Evolutionary conservation across 2,888 invertebrate species (phyloP), one percentile per base, ranked within the genome.

Genomic region (Stenolophus ochropezus): DNA sequence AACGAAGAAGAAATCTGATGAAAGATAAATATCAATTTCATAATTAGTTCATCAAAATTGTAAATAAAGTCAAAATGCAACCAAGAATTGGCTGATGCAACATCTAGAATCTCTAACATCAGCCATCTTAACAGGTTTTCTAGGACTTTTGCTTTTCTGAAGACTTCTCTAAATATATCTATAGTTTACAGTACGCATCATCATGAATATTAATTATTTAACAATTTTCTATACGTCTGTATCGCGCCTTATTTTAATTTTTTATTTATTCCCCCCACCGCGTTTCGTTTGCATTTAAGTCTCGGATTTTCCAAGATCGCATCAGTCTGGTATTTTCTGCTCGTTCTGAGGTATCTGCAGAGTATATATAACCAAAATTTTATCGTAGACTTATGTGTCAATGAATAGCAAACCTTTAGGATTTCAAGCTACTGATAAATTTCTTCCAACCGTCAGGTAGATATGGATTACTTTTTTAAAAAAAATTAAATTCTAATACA

Each of bases 391-490:
- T 83, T 84, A 88, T 89, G 90, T 90, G 90, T 89, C 89, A 89
- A 90, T 90, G 90, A 89, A 86, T 86, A 83, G 86, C 84, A 85
- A 86, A 87, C 85, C 87, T 85, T 83, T 87, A 84, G 87, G 87
- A 83, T 88, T 87, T 85, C 85, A 88, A 80, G 84, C 87, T 65
- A 88, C 85, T 83, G 87, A 87, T 74, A 88, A 88, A 84, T 87
- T 88, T 84, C 87, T 88, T 83, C 87, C 87, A 86, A 86, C 88
- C 84, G 86, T 89, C 81, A 89, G 89, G 90, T 89, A 87, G 86
- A 84, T 84, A 83, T 20, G 6, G 6, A 79, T 27, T 73, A 33
- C n/a, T 74, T 23, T 73, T 83, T 27, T 84, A 49, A 23, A 23
- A 47, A 23, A 21, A 23, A 61, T 51, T 11, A 33, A 20, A 58